phyloP scores from a whole-genome alignment of 2,113 vertebrate species.

The Vombatus ursinus region DNA sequence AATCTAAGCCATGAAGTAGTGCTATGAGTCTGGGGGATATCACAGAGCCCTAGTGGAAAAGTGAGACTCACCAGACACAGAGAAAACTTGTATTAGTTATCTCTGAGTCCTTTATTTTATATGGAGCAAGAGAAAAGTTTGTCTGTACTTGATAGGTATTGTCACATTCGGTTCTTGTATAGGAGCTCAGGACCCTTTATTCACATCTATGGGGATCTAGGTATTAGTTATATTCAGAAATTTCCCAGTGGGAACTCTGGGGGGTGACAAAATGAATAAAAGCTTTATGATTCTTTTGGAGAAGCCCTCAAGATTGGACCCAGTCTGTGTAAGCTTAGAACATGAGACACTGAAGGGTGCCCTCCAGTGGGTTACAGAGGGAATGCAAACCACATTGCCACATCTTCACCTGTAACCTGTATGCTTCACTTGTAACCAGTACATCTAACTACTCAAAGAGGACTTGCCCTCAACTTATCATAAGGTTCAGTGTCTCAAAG shows the following conservation, averaged over 20 bases:
- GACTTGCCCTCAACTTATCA: background rate
- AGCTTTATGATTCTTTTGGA: background rate
- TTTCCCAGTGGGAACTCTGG: background rate
- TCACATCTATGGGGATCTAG: background rate
- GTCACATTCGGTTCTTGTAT: background rate
- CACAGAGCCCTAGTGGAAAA: background rate
- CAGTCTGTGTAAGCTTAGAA: background rate
- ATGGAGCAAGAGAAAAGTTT: background rate
- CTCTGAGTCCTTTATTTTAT: background rate
- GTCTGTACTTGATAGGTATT: background rate
- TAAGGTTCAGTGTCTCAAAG: background rate
- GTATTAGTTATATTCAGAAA: background rate
- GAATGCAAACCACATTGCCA: background rate
- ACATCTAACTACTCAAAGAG: constrained; percentile 1
- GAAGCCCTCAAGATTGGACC: background rate
- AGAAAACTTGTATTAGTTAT: background rate
- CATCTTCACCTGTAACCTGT: background rate
- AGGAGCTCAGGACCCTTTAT: background rate
- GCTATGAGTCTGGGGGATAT: background rate
- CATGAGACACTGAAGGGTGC: background rate
- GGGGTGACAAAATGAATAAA: background rate
- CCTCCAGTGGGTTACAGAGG: background rate
- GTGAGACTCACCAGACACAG: background rate
- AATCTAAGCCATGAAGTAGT: background rate
- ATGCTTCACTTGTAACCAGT: background rate